phyloP scores from a whole-genome alignment of 2,797 vertebrate species.

The Erpetoichthys calabaricus region DNA sequence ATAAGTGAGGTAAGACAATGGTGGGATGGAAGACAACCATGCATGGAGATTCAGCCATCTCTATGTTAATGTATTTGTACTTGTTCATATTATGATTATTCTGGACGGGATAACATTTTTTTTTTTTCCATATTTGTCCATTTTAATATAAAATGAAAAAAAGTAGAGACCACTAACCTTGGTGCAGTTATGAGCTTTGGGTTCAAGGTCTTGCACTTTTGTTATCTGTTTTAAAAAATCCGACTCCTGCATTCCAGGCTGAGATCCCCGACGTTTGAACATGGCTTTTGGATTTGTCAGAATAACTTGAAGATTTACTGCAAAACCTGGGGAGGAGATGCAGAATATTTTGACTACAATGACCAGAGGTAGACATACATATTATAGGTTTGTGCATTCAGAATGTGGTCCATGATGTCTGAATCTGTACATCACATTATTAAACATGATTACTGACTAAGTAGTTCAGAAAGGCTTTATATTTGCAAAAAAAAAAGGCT shows the following conservation, averaged over 20 bases:
- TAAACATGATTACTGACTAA: neutral
- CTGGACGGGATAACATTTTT: too few relatives aligned
- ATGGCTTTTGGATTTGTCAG: slow-evolving; percentile 76
- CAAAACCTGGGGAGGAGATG: slow-evolving; percentile 62
- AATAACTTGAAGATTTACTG: slow-evolving; percentile 91
- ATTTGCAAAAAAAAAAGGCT: too few relatives aligned
- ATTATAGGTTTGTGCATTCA: neutral
- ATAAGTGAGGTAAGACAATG: too few relatives aligned
- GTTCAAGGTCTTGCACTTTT: slow-evolving; percentile 83
- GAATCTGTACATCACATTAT: neutral
- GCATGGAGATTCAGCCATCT: too few relatives aligned
- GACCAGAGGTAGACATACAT: neutral
- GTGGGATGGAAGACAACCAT: too few relatives aligned
- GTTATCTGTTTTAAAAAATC: slow-evolving; percentile 97
- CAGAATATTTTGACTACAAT: neutral
- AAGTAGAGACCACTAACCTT: slow-evolving; percentile 44
- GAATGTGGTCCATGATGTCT: neutral
- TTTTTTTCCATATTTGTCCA: too few relatives aligned
- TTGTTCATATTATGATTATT: too few relatives aligned
- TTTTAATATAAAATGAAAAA: too few relatives aligned
- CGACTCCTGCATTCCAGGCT: slow-evolving; percentile 97
- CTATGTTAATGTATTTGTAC: too few relatives aligned
- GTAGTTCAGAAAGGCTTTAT: neutral
- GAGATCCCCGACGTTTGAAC: slow-evolving; percentile 87
- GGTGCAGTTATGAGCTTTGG: slow-evolving; percentile 91